These are phyloP conservation scores for Tadarida brasiliensis DNA, from an alignment of 2,797 vertebrate genomes.

Conservation along the genomic window DNA sequence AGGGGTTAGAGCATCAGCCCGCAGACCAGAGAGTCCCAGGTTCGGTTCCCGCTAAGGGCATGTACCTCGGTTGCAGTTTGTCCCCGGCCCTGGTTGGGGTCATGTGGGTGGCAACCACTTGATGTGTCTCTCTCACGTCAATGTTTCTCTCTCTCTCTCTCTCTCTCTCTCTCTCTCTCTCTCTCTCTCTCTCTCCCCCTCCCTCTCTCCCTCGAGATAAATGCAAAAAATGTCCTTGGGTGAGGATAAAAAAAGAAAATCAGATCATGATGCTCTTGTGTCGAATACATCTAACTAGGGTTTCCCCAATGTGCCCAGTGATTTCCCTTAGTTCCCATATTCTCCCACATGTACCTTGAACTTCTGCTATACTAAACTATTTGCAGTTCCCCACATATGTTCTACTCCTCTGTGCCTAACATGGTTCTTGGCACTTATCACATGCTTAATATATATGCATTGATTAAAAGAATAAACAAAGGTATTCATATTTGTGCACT, in stretches of 20 bases:
- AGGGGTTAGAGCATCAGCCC: too few relatives aligned
- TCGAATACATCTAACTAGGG: not conserved
- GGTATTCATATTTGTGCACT: not conserved
- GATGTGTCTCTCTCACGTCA: too few relatives aligned
- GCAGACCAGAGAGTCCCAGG: too few relatives aligned
- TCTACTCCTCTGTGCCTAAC: not conserved
- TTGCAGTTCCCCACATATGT: not conserved
- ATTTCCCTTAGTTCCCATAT: not conserved
- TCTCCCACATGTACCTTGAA: not conserved
- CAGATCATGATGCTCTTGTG: accelerated
- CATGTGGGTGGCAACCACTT: too few relatives aligned
- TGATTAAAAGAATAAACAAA: constrained; percentile 40
- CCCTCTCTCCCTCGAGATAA: too few relatives aligned
- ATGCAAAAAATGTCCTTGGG: too few relatives aligned
- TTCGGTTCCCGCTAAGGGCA: too few relatives aligned
- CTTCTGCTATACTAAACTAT: not conserved
- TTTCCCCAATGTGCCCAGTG: not conserved
- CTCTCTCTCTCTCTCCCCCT: too few relatives aligned
- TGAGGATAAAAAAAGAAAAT: not conserved
- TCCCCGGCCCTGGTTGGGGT: too few relatives aligned
- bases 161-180: too few relatives aligned
- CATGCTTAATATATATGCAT: not conserved
- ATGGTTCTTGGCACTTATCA: not conserved
- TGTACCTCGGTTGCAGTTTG: too few relatives aligned
- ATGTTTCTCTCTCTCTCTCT: too few relatives aligned